A percentile compares a stretch with the other conserved stretches of the same genome.
Evolutionary conservation across 2,113 vertebrate species (phyloP).

Genomic region (Mirza zaza): DNA sequence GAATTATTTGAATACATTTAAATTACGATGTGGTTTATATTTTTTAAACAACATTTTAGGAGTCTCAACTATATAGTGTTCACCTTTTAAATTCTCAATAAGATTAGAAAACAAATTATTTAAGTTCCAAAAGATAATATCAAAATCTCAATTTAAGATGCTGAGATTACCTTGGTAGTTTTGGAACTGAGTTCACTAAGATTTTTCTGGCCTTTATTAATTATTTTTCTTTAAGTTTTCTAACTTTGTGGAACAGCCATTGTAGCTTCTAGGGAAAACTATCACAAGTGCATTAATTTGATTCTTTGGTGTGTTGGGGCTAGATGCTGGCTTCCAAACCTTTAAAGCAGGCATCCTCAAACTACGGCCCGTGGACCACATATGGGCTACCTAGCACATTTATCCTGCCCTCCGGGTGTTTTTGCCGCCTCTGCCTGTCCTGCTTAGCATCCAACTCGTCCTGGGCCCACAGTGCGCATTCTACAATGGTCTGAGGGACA

Average conservation of each 20-base stretch:
- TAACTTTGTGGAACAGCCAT: background rate
- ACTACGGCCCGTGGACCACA: too few relatives aligned
- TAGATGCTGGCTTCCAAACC: background rate
- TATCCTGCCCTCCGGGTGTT: too few relatives aligned
- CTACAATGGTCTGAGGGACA: too few relatives aligned
- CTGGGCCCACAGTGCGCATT: too few relatives aligned
- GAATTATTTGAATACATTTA: background rate
- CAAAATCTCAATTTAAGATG: background rate
- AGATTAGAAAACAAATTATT: conserved; percentile 25
- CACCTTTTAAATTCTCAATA: conserved; percentile 22
- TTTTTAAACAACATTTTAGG: conserved; percentile 15
- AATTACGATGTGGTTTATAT: background rate
- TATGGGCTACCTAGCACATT: too few relatives aligned
- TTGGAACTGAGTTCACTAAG: background rate
- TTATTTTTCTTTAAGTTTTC: conserved; percentile 37
- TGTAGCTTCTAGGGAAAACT: conserved; percentile 5
- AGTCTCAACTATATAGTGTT: background rate
- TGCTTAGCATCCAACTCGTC: too few relatives aligned
- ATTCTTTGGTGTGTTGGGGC: background rate
- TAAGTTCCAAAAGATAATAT: background rate
- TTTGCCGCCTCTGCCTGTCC: too few relatives aligned
- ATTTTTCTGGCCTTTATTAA: conserved; percentile 18
- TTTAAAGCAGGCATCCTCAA: background rate
- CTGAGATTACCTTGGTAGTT: background rate
- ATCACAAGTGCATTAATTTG: background rate